A percentile compares a stretch with the other conserved stretches of the same genome.
These are phyloP conservation scores for Xylocampa areola DNA, from an alignment of 2,888 invertebrate genomes.

Conservation along the genomic window DNA sequence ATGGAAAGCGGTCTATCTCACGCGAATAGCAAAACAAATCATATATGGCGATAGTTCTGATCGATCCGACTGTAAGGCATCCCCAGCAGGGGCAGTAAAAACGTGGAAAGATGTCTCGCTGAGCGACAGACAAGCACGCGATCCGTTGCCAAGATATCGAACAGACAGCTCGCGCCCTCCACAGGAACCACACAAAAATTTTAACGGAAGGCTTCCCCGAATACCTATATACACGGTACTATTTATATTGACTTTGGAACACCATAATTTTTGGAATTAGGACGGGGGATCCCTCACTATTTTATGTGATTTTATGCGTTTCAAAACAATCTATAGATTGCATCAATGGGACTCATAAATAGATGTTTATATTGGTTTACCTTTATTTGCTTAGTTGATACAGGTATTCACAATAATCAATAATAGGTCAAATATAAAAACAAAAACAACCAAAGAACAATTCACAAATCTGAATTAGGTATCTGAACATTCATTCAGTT, in stretches of 20 bases:
- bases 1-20: slow-evolving; percentile 55
- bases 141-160: slow-evolving; percentile 85
- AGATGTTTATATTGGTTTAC: background rate
- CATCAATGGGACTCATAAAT: background rate
- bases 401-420: too few relatives aligned
- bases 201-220: slow-evolving; percentile 27
- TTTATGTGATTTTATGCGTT: slow-evolving; percentile 13
- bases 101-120: slow-evolving; percentile 76
- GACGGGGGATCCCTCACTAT: slow-evolving; percentile 15
- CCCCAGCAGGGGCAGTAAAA: slow-evolving; percentile 76
- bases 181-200: slow-evolving; percentile 45
- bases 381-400: slow-evolving; percentile 38
- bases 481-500: too few relatives aligned
- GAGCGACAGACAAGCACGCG: slow-evolving; percentile 73
- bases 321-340: background rate
- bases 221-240: slow-evolving; percentile 34
- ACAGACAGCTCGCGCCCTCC: slow-evolving; percentile 71
- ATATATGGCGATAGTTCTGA: slow-evolving; percentile 74
- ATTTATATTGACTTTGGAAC: slow-evolving; percentile 31
- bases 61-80: slow-evolving; percentile 73
- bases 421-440: too few relatives aligned
- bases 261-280: slow-evolving; percentile 42
- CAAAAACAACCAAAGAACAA: too few relatives aligned
- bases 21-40: slow-evolving; percentile 79
- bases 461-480: too few relatives aligned